Evolutionary conservation across 1,140 invertebrate genomes (phyloP).

Genomic region (Delia radicum): DNA sequence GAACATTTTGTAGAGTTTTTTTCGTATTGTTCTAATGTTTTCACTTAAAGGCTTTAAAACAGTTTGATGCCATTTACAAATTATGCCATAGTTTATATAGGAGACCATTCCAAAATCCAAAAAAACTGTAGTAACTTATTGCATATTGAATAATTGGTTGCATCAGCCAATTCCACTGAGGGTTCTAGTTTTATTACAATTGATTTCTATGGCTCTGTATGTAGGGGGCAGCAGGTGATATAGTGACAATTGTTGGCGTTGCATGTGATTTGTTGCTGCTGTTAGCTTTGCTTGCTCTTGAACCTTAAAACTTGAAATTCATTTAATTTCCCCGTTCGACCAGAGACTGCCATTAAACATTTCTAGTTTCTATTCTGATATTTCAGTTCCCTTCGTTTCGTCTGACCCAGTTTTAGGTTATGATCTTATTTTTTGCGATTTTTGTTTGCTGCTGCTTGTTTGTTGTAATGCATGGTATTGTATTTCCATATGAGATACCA

Average conservation of each 20-base stretch:
- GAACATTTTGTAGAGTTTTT: slow-evolving; percentile 43
- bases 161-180: slow-evolving; percentile 9
- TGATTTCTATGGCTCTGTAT: neutral
- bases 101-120: neutral
- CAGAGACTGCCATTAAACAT: neutral
- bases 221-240: neutral
- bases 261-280: slow-evolving; percentile 1
- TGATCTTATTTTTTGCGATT: neutral
- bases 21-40: neutral
- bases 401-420: neutral
- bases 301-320: slow-evolving; percentile 10
- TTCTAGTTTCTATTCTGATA: neutral
- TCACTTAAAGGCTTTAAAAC: slow-evolving; percentile 7
- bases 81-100: slow-evolving; percentile 17
- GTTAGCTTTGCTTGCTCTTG: neutral
- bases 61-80: neutral
- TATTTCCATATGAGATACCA: neutral
- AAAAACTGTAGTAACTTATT: neutral
- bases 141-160: neutral
- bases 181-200: neutral
- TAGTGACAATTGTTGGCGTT: slow-evolving; percentile 23
- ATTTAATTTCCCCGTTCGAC: too few relatives aligned
- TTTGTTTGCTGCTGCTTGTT: neutral
- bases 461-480: neutral
- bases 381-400: neutral